Base-by-base conservation (phyloP, 2,888 invertebrate genomes). In the Euclidia mi region DNA sequence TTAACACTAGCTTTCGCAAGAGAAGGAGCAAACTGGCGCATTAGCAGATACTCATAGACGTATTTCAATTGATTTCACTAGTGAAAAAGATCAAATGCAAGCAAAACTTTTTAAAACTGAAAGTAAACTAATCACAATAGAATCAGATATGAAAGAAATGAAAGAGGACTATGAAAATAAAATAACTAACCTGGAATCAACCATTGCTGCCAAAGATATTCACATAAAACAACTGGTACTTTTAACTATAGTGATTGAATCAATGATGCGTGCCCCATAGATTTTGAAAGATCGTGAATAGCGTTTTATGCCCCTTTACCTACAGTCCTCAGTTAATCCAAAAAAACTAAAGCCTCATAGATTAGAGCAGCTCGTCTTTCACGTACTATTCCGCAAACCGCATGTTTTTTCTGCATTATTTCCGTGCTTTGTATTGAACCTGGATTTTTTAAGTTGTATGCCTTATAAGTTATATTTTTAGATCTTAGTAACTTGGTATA, bases 221-320 rank as follows among this genome's bases (percentile, higher is more conserved):
- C 94, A 95, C 82, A 95, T 96, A 67, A 95, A 96, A 75, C 95
- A 95, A 89, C 89, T 96, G 95, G 96, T 96, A 95, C n/a, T n/a
- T 25, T 25, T 25, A 25, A 25, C 6, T 25, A 6, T 25, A 7
- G 7, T 7, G 20, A 4, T 25, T 25, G 20, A 25, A 25, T 10
- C 28, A 17, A 15, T 71, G 67, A 66, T 59, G 79, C 82, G 78
- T 74, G 78, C 20, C 45, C 53, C 66, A n/a, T n/a, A n/a, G n/a
- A n/a, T n/a, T n/a, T n/a, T n/a, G n/a, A n/a, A n/a, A n/a, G n/a
- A n/a, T n/a, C 50, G 20, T 43, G 10, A 12, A n/a, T 29, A 37
- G 11, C 20, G 25, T 29, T 32, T 45, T 20, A 32, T 40, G 32
- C n/a, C 10, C 11, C 2, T 29, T 1, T 2, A 2, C 31, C 11